These are phyloP conservation scores for Peromyscus nudipes DNA, from an alignment of 2,797 vertebrate genomes.

Conservation along the genomic window DNA sequence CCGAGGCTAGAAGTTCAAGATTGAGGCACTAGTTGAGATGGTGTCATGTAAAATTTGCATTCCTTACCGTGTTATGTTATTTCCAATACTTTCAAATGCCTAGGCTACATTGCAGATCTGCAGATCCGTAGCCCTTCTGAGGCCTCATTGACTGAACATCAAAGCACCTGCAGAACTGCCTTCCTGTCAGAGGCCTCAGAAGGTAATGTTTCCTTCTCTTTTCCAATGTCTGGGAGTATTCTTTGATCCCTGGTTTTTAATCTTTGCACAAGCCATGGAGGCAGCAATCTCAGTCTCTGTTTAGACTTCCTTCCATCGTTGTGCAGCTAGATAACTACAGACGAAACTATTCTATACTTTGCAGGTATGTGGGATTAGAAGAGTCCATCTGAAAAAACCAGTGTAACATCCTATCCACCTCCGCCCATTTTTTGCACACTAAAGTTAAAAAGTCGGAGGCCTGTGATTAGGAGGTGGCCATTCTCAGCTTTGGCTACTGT, in stretches of 20 bases:
- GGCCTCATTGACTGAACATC: neutral
- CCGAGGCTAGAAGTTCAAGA: neutral
- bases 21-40: neutral
- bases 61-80: neutral
- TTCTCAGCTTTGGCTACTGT: neutral
- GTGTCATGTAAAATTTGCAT: neutral
- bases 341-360: neutral
- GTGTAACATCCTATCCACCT: neutral
- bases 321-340: neutral
- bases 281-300: neutral
- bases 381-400: neutral
- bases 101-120: neutral
- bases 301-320: neutral
- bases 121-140: neutral
- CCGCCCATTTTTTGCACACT: neutral
- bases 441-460: neutral
- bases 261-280: neutral
- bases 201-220: neutral
- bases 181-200: neutral
- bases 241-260: neutral
- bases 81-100: neutral
- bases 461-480: neutral
- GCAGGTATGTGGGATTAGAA: neutral
- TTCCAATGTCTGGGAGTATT: neutral
- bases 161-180: neutral